Conservation (phyloP, 2,888 invertebrate genomes). For the Danaus chrysippus region DNA sequence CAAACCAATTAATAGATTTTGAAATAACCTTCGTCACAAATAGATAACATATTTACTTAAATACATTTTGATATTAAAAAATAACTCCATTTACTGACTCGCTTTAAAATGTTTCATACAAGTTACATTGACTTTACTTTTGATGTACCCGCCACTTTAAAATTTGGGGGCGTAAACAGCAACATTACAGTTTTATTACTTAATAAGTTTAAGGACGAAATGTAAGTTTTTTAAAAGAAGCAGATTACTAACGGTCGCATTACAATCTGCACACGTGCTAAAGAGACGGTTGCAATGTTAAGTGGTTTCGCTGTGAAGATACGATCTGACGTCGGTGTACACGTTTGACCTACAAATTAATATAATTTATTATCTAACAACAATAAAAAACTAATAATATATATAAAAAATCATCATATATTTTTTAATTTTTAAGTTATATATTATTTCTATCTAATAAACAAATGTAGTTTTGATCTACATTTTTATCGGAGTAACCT, state of each 20-base stretch:
- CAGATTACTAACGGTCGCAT: background rate
- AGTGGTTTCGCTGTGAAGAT: constrained; percentile 1
- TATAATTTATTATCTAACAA: background rate
- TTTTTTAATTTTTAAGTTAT: background rate
- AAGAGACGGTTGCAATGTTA: constrained; percentile 2
- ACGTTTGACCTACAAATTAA: constrained; percentile 1
- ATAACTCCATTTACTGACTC: too few species aligned
- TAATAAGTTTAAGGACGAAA: constrained; percentile 3
- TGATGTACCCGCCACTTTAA: too few species aligned
- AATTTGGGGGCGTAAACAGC: background rate
- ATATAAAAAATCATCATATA: too few species aligned
- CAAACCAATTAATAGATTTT: too few species aligned
- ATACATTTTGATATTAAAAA: too few species aligned
- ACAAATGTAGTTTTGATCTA: constrained; percentile 23
- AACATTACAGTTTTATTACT: background rate
- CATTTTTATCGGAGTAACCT: constrained; percentile 18
- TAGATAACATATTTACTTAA: too few species aligned
- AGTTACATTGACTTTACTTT: too few species aligned
- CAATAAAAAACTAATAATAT: too few species aligned
- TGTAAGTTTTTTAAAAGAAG: constrained; percentile 3
- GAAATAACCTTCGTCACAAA: too few species aligned
- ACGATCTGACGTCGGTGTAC: background rate
- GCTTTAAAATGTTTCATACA: too few species aligned
- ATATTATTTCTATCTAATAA: constrained; percentile 13
- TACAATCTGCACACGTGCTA: constrained; percentile 5